phyloP scores from a whole-genome alignment of 2,888 invertebrate species.

The Dioctria linearis region DNA sequence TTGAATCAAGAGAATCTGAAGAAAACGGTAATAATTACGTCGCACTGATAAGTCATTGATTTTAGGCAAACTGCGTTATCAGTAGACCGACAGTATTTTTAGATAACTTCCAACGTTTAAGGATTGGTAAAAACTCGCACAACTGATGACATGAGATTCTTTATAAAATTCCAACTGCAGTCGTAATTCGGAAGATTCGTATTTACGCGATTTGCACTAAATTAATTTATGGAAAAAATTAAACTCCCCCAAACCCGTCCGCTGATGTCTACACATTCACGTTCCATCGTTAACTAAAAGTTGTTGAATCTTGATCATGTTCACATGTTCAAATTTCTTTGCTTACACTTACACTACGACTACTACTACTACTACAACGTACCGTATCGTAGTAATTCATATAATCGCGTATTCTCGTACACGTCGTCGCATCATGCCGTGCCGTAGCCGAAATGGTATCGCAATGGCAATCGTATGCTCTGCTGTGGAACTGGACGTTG shows the following conservation, averaged over 20 bases:
- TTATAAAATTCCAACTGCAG: background rate
- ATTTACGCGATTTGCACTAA: background rate
- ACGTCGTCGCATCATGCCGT: too few relatives aligned
- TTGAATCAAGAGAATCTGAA: background rate
- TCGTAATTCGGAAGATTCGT: background rate
- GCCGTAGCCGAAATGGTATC: too few relatives aligned
- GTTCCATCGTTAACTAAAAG: conserved; percentile 43
- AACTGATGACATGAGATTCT: background rate
- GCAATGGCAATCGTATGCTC: too few relatives aligned
- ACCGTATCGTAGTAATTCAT: too few relatives aligned
- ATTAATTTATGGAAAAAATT: background rate
- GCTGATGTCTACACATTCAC: conserved; percentile 33
- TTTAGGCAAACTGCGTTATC: background rate
- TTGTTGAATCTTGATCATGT: background rate
- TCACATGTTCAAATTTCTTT: background rate
- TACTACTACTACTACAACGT: too few relatives aligned
- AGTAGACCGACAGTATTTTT: too few relatives aligned
- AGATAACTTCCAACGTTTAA: background rate
- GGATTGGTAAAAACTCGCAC: background rate
- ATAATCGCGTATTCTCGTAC: too few relatives aligned
- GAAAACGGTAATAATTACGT: background rate
- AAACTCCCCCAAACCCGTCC: background rate
- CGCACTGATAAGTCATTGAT: background rate
- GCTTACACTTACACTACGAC: background rate
- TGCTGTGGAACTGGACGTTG: too few relatives aligned